Percentiles rank a stretch among this genome's conserved stretches.
Evolutionary conservation across 2,888 invertebrate species (phyloP).

Genomic region (Athrips mouffetella): DNA sequence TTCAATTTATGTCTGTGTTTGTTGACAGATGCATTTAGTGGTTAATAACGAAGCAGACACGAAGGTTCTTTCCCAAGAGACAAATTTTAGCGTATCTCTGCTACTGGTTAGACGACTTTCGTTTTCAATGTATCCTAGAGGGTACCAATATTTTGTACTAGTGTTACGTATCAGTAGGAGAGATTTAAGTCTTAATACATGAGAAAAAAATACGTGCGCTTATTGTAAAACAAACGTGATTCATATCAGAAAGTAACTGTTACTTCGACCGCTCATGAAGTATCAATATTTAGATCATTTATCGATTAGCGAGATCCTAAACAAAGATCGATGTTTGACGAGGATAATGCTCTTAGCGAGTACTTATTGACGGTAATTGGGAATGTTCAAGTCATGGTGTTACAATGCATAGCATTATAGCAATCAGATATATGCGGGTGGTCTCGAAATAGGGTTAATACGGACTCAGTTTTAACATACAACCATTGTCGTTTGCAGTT

Average conservation of each 20-base stretch:
- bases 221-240: background rate
- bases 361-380: conserved; percentile 34
- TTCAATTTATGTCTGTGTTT: conserved; percentile 12
- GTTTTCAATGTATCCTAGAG: conserved; percentile 35
- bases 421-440: conserved; percentile 58
- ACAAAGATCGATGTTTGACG: conserved; percentile 35
- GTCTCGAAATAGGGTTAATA: conserved; percentile 53
- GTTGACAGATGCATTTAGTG: conserved; percentile 16
- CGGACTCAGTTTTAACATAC: conserved; percentile 49
- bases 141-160: no score
- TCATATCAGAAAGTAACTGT: no score
- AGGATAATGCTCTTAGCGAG: conserved; percentile 36
- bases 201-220: no score
- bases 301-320: conserved; percentile 25
- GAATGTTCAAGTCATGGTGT: conserved; percentile 17
- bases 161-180: no score
- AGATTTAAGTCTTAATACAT: no score
- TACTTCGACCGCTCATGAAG: conserved; percentile 45
- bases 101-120: conserved; percentile 45
- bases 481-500: conserved; percentile 33
- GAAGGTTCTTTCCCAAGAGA: conserved; percentile 44
- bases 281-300: conserved; percentile 27
- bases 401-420: conserved; percentile 30
- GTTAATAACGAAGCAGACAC: conserved; percentile 29
- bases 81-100: conserved; percentile 55